phyloP scores from a whole-genome alignment of 2,113 vertebrate genomes.

The Ondatra zibethicus region DNA sequence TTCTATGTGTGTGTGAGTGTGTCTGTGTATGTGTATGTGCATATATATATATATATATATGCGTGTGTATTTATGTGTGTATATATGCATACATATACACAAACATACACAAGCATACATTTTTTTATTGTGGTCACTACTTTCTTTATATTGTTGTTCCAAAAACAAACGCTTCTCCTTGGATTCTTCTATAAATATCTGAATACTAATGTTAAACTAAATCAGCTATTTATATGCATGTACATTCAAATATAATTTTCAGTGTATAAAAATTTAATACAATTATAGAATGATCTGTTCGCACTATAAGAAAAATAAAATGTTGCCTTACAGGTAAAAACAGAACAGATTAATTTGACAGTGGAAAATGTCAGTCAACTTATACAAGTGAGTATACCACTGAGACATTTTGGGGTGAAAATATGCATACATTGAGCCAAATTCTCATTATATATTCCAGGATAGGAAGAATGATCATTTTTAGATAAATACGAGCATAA shows the following conservation, averaged over 20 bases:
- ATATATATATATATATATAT: too few relatives aligned
- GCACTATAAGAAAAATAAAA: not conserved
- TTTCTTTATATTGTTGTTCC: not conserved
- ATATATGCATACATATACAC: too few relatives aligned
- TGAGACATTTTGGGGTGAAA: not conserved
- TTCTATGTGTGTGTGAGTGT: too few relatives aligned
- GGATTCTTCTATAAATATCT: not conserved
- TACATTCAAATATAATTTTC: not conserved
- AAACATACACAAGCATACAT: too few relatives aligned
- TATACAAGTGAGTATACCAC: not conserved
- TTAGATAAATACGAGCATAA: conserved; percentile 21
- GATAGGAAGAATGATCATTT: conserved; percentile 44
- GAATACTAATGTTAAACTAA: not conserved
- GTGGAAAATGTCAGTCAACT: not conserved
- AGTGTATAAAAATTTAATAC: not conserved
- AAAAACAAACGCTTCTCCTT: not conserved
- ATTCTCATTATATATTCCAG: not conserved
- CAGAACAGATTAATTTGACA: not conserved
- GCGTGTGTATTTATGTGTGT: too few relatives aligned
- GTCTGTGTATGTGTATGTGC: too few relatives aligned
- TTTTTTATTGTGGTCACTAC: not conserved
- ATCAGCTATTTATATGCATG: not conserved
- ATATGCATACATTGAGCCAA: not conserved
- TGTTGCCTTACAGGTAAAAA: not conserved
- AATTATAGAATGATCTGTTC: not conserved